phyloP scores from a whole-genome alignment of 2,888 invertebrate genomes.

The Xanthia icteritia region DNA sequence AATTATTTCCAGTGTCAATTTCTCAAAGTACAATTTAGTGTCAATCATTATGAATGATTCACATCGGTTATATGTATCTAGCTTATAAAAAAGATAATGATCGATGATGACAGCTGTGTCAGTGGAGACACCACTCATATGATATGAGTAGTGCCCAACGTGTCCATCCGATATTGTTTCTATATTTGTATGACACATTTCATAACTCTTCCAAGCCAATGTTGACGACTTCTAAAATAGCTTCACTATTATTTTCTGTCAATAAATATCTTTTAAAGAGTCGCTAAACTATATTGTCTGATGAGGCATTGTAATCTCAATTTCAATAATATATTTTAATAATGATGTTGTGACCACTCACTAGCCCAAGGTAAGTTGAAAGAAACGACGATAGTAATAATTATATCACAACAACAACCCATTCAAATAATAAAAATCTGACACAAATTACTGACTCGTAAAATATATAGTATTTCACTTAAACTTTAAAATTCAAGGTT shows the following conservation, averaged over 20 bases:
- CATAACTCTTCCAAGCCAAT: neutral
- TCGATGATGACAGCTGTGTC: conserved; percentile 31
- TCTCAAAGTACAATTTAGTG: conserved; percentile 16
- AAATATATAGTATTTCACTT: conserved; percentile 37
- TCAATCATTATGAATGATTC: conserved; percentile 46
- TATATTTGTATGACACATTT: neutral
- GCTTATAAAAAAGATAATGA: conserved; percentile 33
- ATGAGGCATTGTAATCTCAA: no score
- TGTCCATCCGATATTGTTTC: conserved; percentile 7
- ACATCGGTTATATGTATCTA: conserved; percentile 24
- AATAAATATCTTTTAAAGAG: neutral
- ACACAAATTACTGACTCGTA: conserved; percentile 12
- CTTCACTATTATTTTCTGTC: neutral
- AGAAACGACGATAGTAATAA: conserved; percentile 13
- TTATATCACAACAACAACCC: conserved; percentile 1
- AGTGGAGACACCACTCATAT: conserved; percentile 18
- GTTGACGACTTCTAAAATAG: neutral
- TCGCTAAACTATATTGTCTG: neutral
- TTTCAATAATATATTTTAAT: neutral
- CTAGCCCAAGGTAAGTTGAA: neutral
- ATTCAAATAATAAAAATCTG: conserved; percentile 7
- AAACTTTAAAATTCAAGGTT: conserved; percentile 58
- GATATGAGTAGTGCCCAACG: neutral
- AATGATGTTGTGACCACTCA: neutral
- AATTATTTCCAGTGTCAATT: neutral